phyloP scores from a whole-genome alignment of 2,113 vertebrate genomes.

The Pardalotus punctatus region DNA sequence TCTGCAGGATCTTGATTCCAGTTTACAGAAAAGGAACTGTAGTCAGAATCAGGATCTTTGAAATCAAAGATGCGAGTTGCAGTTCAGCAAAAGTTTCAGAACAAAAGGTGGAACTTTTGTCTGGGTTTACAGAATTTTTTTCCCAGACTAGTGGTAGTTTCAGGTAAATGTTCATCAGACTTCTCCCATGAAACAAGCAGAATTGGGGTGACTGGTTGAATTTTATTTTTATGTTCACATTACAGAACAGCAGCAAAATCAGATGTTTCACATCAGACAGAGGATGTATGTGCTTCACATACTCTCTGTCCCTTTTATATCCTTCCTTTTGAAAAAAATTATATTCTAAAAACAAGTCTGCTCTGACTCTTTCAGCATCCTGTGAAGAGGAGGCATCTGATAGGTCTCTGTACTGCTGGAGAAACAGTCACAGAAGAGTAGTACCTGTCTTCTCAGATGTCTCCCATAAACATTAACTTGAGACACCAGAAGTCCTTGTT shows the following conservation, averaged over 20 bases:
- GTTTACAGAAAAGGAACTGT: neutral
- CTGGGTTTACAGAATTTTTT: neutral
- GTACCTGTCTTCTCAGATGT: neutral
- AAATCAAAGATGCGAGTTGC: neutral
- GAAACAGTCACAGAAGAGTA: neutral
- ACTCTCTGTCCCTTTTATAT: neutral
- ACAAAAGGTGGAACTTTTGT: neutral
- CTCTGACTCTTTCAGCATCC: neutral
- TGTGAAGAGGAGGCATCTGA: neutral
- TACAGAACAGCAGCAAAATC: neutral
- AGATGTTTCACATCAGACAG: neutral
- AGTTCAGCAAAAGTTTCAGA: neutral
- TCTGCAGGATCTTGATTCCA: neutral
- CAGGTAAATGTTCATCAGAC: neutral
- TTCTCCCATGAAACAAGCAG: neutral
- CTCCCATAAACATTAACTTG: neutral
- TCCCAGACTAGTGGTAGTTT: neutral
- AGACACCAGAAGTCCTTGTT: neutral
- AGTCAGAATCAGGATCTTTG: neutral
- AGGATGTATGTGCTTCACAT: neutral
- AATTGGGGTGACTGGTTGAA: neutral
- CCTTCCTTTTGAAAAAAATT: neutral
- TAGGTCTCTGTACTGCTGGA: neutral
- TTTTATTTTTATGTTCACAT: neutral
- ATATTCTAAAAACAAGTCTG: neutral